Percentiles rank a stretch among this genome's conserved stretches.
Conservation (phyloP, 35 echinoderm and acorn worm genomes). For the Acanthaster planci region DNA sequence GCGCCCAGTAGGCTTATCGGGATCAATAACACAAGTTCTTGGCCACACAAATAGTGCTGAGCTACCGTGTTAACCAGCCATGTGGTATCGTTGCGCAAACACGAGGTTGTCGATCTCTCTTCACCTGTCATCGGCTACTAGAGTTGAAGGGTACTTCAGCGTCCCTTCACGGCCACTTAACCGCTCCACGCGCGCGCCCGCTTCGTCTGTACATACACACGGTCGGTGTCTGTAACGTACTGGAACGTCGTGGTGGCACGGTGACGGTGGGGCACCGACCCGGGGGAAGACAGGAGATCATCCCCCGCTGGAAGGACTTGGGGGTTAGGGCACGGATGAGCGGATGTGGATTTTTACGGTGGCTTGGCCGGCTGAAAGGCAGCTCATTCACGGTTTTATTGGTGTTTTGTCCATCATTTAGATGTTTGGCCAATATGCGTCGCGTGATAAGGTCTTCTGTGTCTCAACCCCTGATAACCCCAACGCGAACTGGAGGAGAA, state of each 20-base stretch:
- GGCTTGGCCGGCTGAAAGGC: background rate
- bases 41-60: background rate
- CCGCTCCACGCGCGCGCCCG: background rate
- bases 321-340: background rate
- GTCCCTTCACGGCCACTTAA: constrained; percentile 16
- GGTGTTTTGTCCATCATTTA: background rate
- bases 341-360: background rate
- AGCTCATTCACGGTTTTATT: constrained; percentile 4
- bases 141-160: constrained; percentile 21
- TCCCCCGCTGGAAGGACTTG: background rate
- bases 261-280: background rate
- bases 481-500: too few species aligned
- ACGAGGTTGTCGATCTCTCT: constrained; percentile 4
- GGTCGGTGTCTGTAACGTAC: too few species aligned
- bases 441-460: background rate
- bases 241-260: background rate
- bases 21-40: background rate
- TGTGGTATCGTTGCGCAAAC: constrained; percentile 20
- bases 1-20: too few species aligned
- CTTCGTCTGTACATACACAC: too few species aligned
- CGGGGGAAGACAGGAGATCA: too few species aligned
- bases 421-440: constrained; percentile 18
- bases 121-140: constrained; percentile 16
- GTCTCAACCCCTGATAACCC: background rate
- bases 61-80: constrained; percentile 13